These are phyloP conservation scores for Oxyura jamaicensis DNA, from an alignment of 2,113 vertebrate genomes.

Conservation along the genomic window DNA sequence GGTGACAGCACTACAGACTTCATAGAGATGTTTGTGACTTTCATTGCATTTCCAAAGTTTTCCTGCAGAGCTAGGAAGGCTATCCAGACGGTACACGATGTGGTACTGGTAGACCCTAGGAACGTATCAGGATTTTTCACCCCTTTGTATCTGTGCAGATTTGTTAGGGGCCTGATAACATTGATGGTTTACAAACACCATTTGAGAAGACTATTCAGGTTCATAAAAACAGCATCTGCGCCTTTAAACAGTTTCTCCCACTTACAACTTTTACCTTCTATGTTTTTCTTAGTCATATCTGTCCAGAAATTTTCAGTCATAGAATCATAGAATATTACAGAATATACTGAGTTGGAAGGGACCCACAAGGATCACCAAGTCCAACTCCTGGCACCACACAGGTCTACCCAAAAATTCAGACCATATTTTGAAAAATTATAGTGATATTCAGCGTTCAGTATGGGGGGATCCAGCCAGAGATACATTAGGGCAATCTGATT, in stretches of 20 bases:
- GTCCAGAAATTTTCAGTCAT: not conserved
- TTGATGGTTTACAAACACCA: not conserved
- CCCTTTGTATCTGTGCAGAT: not conserved
- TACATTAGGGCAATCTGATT: not conserved
- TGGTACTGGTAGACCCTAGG: not conserved
- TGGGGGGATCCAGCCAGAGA: not conserved
- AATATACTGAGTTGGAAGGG: too few relatives aligned
- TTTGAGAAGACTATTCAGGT: not conserved
- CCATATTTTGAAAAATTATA: not conserved
- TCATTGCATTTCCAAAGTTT: not conserved
- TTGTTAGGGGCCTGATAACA: not conserved
- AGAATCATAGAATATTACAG: too few relatives aligned
- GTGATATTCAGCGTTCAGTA: not conserved
- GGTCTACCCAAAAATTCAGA: too few relatives aligned
- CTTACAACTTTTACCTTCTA: not conserved
- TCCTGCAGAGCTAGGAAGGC: not conserved
- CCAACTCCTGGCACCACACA: too few relatives aligned
- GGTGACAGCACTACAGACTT: not conserved
- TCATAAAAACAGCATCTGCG: not conserved
- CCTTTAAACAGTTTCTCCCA: not conserved
- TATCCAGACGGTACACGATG: not conserved
- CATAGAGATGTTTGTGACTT: not conserved
- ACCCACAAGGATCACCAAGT: too few relatives aligned
- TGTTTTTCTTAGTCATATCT: not conserved
- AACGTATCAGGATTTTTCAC: not conserved